Evolutionary conservation across 2,113 vertebrate genomes (phyloP).

Genomic region (Pimephales promelas): DNA sequence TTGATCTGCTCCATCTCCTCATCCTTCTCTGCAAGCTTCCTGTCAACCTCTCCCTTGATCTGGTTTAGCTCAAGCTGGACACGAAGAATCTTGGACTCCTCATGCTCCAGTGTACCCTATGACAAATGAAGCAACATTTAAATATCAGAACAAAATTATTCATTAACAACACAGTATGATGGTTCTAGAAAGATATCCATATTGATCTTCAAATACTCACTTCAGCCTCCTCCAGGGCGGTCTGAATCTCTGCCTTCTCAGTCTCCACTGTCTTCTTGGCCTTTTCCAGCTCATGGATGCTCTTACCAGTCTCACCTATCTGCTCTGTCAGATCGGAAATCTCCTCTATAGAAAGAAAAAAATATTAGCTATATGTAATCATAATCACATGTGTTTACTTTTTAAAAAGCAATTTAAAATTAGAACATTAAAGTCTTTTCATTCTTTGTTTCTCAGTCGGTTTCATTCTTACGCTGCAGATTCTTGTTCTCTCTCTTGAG

Average conservation of each 20-base stretch:
- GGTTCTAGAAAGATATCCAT: neutral
- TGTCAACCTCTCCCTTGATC: conserved; percentile 76
- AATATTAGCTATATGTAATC: neutral
- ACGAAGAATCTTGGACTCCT: conserved; percentile 77
- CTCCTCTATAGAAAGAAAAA: conserved; percentile 49
- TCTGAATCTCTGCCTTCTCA: conserved; percentile 57
- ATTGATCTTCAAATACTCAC: conserved; percentile 1
- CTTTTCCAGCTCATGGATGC: conserved; percentile 82
- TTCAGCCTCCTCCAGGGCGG: conserved; percentile 56
- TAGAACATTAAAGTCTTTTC: no score
- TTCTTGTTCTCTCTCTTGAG: no score
- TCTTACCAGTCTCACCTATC: conserved; percentile 75
- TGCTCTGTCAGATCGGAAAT: conserved; percentile 59
- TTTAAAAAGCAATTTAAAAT: no score
- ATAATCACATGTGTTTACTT: neutral
- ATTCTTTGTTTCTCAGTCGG: no score
- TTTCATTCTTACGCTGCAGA: no score
- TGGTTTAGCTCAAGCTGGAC: conserved; percentile 76
- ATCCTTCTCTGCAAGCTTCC: conserved; percentile 77
- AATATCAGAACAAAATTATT: neutral
- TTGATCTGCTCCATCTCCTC: conserved; percentile 78
- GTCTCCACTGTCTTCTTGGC: conserved; percentile 74
- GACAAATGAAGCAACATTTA: neutral
- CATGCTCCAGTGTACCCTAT: conserved; percentile 76
- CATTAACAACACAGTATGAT: neutral